Base-by-base conservation (phyloP, 2,888 invertebrate genomes). In the Polyommatus icarus region DNA sequence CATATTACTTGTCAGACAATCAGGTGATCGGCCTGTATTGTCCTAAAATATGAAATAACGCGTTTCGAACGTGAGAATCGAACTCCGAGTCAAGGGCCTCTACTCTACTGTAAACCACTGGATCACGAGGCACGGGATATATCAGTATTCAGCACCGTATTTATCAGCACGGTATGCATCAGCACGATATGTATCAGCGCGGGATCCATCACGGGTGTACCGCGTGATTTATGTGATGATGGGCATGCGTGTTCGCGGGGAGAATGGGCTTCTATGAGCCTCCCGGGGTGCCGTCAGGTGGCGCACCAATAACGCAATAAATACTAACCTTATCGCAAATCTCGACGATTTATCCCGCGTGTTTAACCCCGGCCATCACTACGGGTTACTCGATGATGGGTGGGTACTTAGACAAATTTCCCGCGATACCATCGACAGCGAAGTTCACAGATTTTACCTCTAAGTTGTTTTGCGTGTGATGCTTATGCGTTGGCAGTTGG, bases 261-360 rank as follows among this genome's bases (percentile, higher is more conserved):
- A 80, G 82, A 84, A 86, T 82, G 86, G 84, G 85, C 87, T 87
- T 88, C 89, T 87, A 87, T 88, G 88, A 87, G 85, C 88, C 92
- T 89, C 92, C 92, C 83, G 92, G 84, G 85, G 92, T 85, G 90
- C 87, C 84, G 81, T 87, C 87, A 88, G 87, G 91, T 90, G 90
- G 88, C 88, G 88, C 87, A 90, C 90, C 91, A 91, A 91, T 92
- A 90, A 90, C 89, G 90, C 90, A 92, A 93, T 93, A 93, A 93
- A 93, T 93, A 92, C 88, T 84, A 86, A 67, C 90, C 92, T 93
- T 93, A 93, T 93, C 93, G 92, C 93, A 91, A 93, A 94, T 94
- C 93, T 91, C 86, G 88, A 87, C 91, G 89, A 92, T 93, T 90
- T 93, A 93, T 93, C 91, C 92, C 90, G 89, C 91, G 89, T 90